Evolutionary conservation across 2,797 vertebrate genomes (phyloP), one percentile per base, ranked within the genome.

Genomic region (Mionectes olivaceus): DNA sequence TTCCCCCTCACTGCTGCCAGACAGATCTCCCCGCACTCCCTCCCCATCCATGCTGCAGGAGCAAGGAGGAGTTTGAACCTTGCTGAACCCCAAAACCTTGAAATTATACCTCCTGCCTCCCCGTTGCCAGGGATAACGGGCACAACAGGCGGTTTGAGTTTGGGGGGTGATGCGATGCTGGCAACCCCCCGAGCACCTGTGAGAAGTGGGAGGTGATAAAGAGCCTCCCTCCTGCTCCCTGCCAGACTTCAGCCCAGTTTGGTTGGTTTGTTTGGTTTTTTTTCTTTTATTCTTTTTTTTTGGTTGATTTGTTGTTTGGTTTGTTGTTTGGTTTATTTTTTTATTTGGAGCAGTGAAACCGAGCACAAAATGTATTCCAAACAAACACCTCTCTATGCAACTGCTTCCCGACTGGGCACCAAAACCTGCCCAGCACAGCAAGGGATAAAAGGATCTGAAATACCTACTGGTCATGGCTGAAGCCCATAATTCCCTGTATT

Each of bases 361-460:
- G 56, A 93, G 95, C 96, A 96, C 96, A 97, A 96, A 97, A 96
- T 97, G 96, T 96, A 96, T 95, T 95, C 61, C 76, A 93, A 57
- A 85, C 60, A 47, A 52, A 79, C 39, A 71, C 46, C 27, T 80
- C 44, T 75, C 44, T 57, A 6, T 47, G 65, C 39, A 79, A 69
- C 86, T 4, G 0, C 67, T 81, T 92, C 79, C 50, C 57, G 33
- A 83, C 2, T 1, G 19, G 79, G 76, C 69, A 64, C 5, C 8
- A 47, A 81, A 95, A 93, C 24, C 43, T 71, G 22, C 63, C 64
- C 0, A 0, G 63, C 81, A 75, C 75, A 88, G 85, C 71, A 97
- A 96, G 96, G 96, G 94, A 92, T 96, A 47, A 50, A 64, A 91
- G 96, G 96, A 93, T 96, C 95, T 97, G 97, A 97, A 97, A 96